Evolutionary conservation across 2,113 vertebrate species (phyloP).

Genomic region (Hippolais icterina): DNA sequence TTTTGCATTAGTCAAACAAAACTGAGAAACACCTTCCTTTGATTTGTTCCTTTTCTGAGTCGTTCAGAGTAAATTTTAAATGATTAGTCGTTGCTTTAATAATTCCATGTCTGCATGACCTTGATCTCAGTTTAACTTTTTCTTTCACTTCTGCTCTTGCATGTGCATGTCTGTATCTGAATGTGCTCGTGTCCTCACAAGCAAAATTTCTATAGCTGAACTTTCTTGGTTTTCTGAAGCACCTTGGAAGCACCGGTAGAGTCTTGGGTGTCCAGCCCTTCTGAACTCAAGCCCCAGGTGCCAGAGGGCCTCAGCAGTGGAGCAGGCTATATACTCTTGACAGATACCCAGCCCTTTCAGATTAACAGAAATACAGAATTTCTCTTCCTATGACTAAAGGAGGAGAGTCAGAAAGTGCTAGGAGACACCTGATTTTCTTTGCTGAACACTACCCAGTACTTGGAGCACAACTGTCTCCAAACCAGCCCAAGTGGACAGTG

Average conservation of each 20-base stretch:
- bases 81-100: neutral
- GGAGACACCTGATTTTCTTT: neutral
- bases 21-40: neutral
- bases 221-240: neutral
- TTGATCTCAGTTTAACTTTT: neutral
- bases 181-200: neutral
- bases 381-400: neutral
- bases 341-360: neutral
- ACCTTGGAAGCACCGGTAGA: neutral
- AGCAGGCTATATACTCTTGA: neutral
- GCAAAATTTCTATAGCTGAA: neutral
- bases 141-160: neutral
- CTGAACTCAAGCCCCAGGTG: neutral
- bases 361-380: neutral
- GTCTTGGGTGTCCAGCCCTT: neutral
- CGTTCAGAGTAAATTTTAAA: neutral
- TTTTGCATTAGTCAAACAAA: conserved; percentile 4
- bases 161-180: neutral
- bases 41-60: neutral
- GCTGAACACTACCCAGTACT: neutral
- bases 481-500: neutral
- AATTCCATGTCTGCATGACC: neutral
- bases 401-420: neutral
- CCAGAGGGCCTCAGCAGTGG: neutral
- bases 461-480: neutral